A percentile compares a stretch with the other conserved stretches of the same genome.
phyloP scores from a whole-genome alignment of 2,113 vertebrate species.

The Hylia prasina region DNA sequence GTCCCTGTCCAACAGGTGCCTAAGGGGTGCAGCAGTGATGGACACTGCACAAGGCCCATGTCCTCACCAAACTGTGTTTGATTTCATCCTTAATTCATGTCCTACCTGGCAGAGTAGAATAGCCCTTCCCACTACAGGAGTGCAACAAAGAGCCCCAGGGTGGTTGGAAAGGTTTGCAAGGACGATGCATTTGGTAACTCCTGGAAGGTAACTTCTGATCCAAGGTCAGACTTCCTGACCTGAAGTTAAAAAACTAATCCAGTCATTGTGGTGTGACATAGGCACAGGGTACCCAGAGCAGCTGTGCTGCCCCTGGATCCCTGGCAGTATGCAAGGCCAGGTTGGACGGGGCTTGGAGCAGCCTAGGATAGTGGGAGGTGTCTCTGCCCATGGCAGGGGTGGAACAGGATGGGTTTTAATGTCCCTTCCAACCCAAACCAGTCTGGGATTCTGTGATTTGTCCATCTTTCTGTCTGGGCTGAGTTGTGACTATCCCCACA shows the following conservation, averaged over 20 bases:
- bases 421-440: not conserved
- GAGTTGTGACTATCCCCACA: not conserved
- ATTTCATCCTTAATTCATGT: not conserved
- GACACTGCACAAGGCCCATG: not conserved
- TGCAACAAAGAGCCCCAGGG: not conserved
- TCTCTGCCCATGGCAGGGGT: not conserved
- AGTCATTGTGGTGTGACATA: not conserved
- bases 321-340: not conserved
- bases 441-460: not conserved
- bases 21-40: not conserved
- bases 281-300: not conserved
- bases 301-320: not conserved
- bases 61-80: not conserved
- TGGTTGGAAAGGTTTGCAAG: not conserved
- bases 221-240: not conserved
- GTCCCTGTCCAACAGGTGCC: no score
- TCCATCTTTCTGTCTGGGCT: not conserved
- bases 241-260: not conserved
- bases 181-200: not conserved
- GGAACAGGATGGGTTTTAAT: not conserved
- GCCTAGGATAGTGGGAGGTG: rapidly evolving
- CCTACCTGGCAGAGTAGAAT: not conserved
- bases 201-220: not conserved
- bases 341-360: rapidly evolving
- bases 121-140: not conserved